These are phyloP conservation scores for Ennomos erosarius DNA, from an alignment of 2,888 invertebrate genomes.

Conservation along the genomic window DNA sequence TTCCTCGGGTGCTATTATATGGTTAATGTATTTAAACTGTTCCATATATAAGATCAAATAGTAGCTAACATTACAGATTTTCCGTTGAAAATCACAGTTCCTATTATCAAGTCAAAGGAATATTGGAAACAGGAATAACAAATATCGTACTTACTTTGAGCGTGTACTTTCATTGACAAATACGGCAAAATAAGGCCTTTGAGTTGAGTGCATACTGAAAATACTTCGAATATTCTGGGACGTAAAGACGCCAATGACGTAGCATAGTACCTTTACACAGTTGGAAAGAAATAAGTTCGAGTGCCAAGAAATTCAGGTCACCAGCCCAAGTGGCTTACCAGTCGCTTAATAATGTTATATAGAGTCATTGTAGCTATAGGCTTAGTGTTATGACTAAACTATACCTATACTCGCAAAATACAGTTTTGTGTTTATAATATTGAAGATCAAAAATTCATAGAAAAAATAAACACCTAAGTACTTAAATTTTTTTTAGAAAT, in stretches of 20 bases:
- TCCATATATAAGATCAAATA: too few relatives aligned
- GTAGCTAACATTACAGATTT: neutral
- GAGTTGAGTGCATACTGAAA: slow-evolving; percentile 18
- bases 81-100: slow-evolving; percentile 8
- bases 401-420: neutral
- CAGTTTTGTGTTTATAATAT: neutral
- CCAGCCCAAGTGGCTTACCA: slow-evolving; percentile 5
- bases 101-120: neutral
- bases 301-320: slow-evolving; percentile 30
- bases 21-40: too few relatives aligned
- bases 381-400: neutral
- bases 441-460: too few relatives aligned
- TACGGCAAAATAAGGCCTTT: slow-evolving; percentile 2
- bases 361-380: neutral
- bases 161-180: neutral
- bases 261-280: slow-evolving; percentile 18
- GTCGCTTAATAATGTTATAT: neutral
- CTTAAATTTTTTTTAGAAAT: too few relatives aligned
- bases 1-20: too few relatives aligned
- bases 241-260: slow-evolving; percentile 19
- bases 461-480: too few relatives aligned
- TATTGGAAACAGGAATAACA: slow-evolving; percentile 7
- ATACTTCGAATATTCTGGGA: slow-evolving; percentile 8
- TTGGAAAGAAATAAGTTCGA: slow-evolving; percentile 11
- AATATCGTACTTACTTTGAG: slow-evolving; percentile 4